Conservation (phyloP, 2,797 vertebrate genomes). For the Cyprinella venusta region DNA sequence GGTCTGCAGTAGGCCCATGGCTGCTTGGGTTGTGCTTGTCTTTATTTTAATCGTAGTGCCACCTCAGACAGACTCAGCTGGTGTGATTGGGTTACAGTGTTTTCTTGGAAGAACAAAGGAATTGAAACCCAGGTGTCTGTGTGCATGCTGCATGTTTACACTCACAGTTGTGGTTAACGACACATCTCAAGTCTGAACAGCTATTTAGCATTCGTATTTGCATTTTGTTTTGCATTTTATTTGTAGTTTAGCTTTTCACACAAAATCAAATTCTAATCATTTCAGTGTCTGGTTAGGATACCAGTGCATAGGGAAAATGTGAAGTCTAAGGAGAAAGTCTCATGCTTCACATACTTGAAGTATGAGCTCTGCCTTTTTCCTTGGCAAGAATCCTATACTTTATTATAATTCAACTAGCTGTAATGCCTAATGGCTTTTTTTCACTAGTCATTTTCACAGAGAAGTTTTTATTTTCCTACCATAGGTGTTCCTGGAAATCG, state of each 20-base stretch:
- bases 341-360: background rate
- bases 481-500: constrained; percentile 68
- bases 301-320: background rate
- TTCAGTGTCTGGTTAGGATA: background rate
- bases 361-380: background rate
- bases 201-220: constrained; percentile 41
- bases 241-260: background rate
- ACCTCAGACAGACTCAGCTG: background rate
- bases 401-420: background rate
- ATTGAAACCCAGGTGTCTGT: constrained; percentile 47
- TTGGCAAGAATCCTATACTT: background rate
- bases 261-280: no score
- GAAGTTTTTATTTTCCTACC: background rate
- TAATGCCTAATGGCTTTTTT: background rate
- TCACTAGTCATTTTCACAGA: background rate
- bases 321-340: background rate
- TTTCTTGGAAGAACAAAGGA: constrained; percentile 14
- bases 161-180: constrained; percentile 6
- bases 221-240: constrained; percentile 1
- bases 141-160: constrained; percentile 30
- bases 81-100: constrained; percentile 26
- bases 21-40: background rate
- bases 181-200: constrained; percentile 7
- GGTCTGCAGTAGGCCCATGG: background rate
- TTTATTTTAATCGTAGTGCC: background rate